phyloP scores from a whole-genome alignment of 2,888 invertebrate species.

The Ormyrus thymus region DNA sequence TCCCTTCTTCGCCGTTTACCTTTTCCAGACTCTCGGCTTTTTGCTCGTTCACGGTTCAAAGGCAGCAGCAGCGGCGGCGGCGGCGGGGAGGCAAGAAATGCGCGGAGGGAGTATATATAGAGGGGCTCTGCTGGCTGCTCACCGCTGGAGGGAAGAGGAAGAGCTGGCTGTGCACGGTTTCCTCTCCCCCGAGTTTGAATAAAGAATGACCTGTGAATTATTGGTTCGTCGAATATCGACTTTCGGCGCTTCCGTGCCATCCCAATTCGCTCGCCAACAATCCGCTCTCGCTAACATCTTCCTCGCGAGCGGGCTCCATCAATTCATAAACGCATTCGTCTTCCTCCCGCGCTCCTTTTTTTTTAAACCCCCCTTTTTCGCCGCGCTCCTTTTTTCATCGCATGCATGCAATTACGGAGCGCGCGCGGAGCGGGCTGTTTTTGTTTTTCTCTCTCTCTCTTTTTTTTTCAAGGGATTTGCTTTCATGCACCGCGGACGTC shows the following conservation, averaged over 20 bases:
- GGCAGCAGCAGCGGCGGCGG: not conserved
- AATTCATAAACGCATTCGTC: conserved; percentile 51
- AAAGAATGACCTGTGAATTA: conserved; percentile 61
- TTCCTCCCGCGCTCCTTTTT: conserved; percentile 19
- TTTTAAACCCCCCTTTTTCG: not conserved
- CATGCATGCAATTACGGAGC: not conserved
- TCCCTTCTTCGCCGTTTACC: conserved; percentile 16
- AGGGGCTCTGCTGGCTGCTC: not conserved
- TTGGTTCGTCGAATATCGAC: conserved; percentile 60
- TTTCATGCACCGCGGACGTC: not conserved
- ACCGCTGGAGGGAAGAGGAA: not conserved
- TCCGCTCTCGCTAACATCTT: conserved; percentile 40
- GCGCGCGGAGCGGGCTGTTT: not conserved
- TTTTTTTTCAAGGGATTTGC: not conserved
- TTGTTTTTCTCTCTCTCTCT: not conserved
- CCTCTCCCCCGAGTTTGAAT: conserved; percentile 56
- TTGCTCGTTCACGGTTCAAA: conserved; percentile 11
- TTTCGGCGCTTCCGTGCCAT: conserved; percentile 51
- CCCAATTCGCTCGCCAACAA: conserved; percentile 29
- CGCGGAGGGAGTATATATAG: not conserved
- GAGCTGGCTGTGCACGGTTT: not conserved
- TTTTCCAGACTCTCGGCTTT: conserved; percentile 8
- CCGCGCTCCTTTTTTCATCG: not conserved
- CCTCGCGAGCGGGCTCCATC: conserved; percentile 7
- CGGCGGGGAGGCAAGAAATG: no score